phyloP scores from a whole-genome alignment of 2,113 vertebrate species.

The Coturnix japonica region DNA sequence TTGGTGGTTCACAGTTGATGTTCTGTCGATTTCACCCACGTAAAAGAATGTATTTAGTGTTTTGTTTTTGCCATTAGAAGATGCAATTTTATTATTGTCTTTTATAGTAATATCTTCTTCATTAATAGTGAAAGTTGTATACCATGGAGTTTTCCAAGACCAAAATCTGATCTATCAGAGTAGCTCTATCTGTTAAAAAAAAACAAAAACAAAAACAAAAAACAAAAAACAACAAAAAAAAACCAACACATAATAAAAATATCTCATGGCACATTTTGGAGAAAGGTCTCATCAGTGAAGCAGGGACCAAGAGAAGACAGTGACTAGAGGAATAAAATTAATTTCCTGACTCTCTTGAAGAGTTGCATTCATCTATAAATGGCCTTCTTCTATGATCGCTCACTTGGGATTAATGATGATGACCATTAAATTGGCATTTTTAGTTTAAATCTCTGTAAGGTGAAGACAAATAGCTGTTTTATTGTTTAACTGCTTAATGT shows the following conservation, averaged over 20 bases:
- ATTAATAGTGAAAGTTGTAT: neutral
- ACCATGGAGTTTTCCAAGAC: neutral
- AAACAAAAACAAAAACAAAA: no score
- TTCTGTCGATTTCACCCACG: neutral
- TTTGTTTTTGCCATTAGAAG: neutral
- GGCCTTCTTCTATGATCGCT: neutral
- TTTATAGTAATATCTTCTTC: neutral
- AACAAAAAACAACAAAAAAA: no score
- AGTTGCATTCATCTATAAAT: neutral
- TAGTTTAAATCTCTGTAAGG: slow-evolving; percentile 5
- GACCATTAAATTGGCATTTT: neutral
- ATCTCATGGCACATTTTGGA: neutral
- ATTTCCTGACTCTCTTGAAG: neutral
- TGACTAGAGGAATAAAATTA: neutral
- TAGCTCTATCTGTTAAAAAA: neutral
- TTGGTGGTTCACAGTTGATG: neutral
- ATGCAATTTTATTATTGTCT: neutral
- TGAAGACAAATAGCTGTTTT: slow-evolving; percentile 31
- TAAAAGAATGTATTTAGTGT: neutral
- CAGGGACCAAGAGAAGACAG: neutral
- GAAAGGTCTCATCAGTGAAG: neutral
- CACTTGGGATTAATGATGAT: neutral
- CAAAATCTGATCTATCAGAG: neutral
- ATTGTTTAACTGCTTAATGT: slow-evolving; percentile 3
- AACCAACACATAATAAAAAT: neutral